phyloP scores from a whole-genome alignment of 2,797 vertebrate genomes.

The Vespertilio murinus region DNA sequence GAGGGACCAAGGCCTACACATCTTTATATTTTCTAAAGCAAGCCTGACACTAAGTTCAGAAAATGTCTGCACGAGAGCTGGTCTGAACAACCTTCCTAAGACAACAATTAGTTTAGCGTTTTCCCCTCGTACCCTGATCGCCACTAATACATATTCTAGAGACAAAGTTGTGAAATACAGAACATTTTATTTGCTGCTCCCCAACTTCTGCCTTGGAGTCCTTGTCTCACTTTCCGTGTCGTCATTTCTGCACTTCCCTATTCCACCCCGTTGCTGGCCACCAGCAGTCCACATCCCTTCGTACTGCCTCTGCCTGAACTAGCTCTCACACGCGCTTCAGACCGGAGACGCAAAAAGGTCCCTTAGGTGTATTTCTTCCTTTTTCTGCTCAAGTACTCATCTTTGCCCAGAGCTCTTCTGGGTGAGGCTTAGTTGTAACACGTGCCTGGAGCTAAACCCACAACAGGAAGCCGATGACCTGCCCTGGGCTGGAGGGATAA shows the following conservation, averaged over 20 bases:
- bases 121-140: background rate
- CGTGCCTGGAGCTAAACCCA: background rate
- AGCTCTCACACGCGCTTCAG: background rate
- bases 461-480: background rate
- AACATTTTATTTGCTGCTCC: background rate
- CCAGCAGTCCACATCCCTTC: background rate
- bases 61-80: background rate
- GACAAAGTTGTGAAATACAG: conserved; percentile 10
- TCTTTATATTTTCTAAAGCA: background rate
- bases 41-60: background rate
- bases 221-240: background rate
- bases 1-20: background rate
- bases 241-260: background rate
- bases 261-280: background rate
- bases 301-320: background rate
- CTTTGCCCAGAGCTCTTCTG: background rate
- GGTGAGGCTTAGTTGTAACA: background rate
- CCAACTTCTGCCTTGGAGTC: background rate
- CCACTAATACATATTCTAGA: background rate
- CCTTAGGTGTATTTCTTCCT: background rate
- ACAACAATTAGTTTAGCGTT: background rate
- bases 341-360: background rate
- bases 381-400: background rate
- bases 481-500: background rate
- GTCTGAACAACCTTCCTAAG: background rate